Base-by-base conservation (phyloP, 1,140 invertebrate species). In the Melitaea cinxia region DNA sequence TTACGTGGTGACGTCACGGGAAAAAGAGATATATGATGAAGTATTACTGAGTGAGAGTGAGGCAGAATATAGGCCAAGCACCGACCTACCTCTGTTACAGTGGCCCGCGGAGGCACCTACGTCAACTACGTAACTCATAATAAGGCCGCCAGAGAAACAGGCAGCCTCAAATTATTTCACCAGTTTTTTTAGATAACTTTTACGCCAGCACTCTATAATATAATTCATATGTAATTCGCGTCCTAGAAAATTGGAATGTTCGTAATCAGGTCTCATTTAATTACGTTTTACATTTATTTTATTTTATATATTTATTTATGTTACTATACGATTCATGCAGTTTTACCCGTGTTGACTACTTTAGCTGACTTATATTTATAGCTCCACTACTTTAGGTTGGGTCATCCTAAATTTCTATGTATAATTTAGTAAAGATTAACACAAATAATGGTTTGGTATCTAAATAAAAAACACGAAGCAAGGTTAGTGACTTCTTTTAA, bases 11-110 rank as follows among this genome's bases (percentile, higher is more conserved):
- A 88, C 85, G 85, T 88, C 85, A 88, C 80, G 73, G 55, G 47
- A 12, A 55, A 84, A 57, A 23, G 75, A 70, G 72, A 84, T 53
- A 52, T 30, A 35, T 26, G 17, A 65, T 73, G 2, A 53, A 52
- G 37, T 65, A 53, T 61, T 0, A 19, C 2, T 4, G 7, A 19
- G 73, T 17, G 2, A 35, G 71, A 83, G 19, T 55, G 70, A 64
- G 82, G 79, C 4, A 53, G 67, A 85, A 88, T 85, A 83, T 88
- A 88, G 85, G 85, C 75, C 85, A 85, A 85, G 81, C 81, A 78
- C 80, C 82, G 83, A 85, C 83, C 83, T 85, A 85, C 80, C 85
- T 85, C 70, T 74, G 72, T 74, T 80, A 78, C 75, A 75, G 78
- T 77, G 68, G 73, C 78, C 70, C 69, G 74, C 65, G 61, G 64